A percentile compares a stretch with the other conserved stretches of the same genome.
phyloP scores from a whole-genome alignment of 2,797 vertebrate genomes.

The Carduelis carduelis region DNA sequence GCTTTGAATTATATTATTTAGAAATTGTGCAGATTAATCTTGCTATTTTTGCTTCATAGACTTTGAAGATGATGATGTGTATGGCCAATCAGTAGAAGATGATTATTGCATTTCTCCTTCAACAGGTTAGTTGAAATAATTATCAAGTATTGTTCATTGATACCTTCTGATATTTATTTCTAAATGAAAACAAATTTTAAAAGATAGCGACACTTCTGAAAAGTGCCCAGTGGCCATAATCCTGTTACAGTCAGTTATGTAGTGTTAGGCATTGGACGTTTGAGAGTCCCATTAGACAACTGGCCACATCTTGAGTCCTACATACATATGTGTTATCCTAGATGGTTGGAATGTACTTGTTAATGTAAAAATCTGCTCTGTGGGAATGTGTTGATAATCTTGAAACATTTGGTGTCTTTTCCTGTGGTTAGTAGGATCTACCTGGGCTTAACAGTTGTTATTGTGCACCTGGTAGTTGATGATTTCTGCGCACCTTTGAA shows the following conservation, averaged over 20 bases:
- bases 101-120: constrained; percentile 98
- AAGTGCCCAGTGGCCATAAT: background rate
- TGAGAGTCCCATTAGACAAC: background rate
- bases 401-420: background rate
- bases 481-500: background rate
- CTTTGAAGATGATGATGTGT: constrained; percentile 96
- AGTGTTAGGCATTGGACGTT: background rate
- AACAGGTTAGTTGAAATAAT: constrained; percentile 84
- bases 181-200: background rate
- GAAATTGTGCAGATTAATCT: background rate
- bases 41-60: constrained; percentile 74
- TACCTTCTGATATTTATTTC: background rate
- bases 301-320: background rate
- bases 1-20: background rate
- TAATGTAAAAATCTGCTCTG: background rate
- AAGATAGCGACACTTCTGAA: background rate
- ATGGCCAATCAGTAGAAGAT: constrained; percentile 96
- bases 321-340: background rate
- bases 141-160: background rate
- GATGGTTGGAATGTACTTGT: background rate
- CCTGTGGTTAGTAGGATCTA: background rate
- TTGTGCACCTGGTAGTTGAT: background rate
- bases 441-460: background rate
- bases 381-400: background rate
- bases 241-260: background rate